Base-by-base conservation (phyloP, 2,888 invertebrate species). In the Erannis defoliaria region DNA sequence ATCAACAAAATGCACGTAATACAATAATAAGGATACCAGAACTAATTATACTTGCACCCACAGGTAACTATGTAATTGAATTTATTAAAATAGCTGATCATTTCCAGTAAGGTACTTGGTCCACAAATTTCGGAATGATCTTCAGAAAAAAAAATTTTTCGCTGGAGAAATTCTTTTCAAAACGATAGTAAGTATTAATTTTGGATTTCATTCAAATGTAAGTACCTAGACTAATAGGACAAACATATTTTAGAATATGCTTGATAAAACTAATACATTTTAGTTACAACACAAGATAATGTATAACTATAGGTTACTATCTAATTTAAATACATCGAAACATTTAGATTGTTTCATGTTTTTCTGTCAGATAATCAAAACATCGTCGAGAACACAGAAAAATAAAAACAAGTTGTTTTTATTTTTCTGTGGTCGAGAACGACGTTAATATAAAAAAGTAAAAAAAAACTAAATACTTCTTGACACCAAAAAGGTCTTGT, bases 401-500 rank as follows among this genome's bases (percentile, higher is more conserved):
- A n/a, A n/a, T n/a, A n/a, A n/a, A n/a, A n/a, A n/a, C n/a, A n/a
- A n/a, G n/a, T n/a, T n/a, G n/a, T n/a, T n/a, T n/a, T n/a, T n/a
- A n/a, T n/a, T n/a, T n/a, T n/a, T n/a, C n/a, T 21, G 23, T 38
- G 12, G 10, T 19, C 23, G 1, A 42, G 5, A 23, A 45, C 26
- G 45, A 35, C 42, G 38, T 14, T 19, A 33, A 42, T 21, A 49
- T 35, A 31, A 21, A 50, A 14, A 18, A 26, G 6, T 43, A 45
- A 33, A 43, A 40, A 35, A 1, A 18, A 29, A 14, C 16, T 21
- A n/a, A n/a, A n/a, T n/a, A n/a, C n/a, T n/a, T n/a, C n/a, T 40
- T 42, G 23, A 48, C 46, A 62, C 60, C 51, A 62, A 51, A 14
- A 38, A 33, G 14, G 50, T 49, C 45, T 62, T 60, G 56, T 57